A percentile compares a stretch with the other conserved stretches of the same genome.
phyloP scores from a whole-genome alignment of 2,113 vertebrate species.

The Platichthys stellatus region DNA sequence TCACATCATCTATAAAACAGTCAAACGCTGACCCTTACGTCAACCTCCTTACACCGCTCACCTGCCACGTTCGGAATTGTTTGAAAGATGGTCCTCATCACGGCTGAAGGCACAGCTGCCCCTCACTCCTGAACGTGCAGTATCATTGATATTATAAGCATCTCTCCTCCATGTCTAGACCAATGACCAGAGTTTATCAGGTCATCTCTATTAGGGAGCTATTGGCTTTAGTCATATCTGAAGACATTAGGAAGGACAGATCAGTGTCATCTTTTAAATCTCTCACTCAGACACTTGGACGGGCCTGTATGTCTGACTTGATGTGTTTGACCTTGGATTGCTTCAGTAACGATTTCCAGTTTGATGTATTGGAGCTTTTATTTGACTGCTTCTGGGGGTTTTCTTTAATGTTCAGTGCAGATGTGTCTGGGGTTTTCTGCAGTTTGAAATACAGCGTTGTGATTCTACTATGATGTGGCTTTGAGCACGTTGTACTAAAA shows the following conservation, averaged over 20 bases:
- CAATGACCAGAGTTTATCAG: constrained; percentile 41
- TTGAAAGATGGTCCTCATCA: background rate
- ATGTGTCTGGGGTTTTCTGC: background rate
- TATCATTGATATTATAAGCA: background rate
- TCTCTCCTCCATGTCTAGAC: background rate
- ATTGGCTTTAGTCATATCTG: constrained; percentile 20
- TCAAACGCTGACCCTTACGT: background rate
- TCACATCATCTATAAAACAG: background rate
- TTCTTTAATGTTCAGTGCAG: constrained; percentile 9
- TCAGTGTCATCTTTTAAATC: constrained; percentile 20
- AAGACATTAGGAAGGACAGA: constrained; percentile 13
- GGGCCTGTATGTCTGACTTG: constrained; percentile 1
- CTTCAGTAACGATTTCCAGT: constrained; percentile 29
- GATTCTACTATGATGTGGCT: background rate
- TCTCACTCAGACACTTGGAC: constrained; percentile 3
- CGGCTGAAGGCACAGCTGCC: background rate
- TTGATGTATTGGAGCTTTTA: constrained; percentile 12
- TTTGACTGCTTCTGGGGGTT: constrained; percentile 9
- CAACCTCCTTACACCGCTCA: background rate
- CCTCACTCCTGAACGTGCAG: background rate
- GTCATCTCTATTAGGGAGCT: constrained; percentile 11
- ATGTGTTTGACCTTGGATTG: constrained; percentile 37
- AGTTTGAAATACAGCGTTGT: background rate
- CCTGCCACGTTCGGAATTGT: background rate
- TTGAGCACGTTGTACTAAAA: background rate